Evolutionary conservation across 2,113 vertebrate species (phyloP), one percentile per base, ranked within the genome.

Genomic region (Lathamus discolor): DNA sequence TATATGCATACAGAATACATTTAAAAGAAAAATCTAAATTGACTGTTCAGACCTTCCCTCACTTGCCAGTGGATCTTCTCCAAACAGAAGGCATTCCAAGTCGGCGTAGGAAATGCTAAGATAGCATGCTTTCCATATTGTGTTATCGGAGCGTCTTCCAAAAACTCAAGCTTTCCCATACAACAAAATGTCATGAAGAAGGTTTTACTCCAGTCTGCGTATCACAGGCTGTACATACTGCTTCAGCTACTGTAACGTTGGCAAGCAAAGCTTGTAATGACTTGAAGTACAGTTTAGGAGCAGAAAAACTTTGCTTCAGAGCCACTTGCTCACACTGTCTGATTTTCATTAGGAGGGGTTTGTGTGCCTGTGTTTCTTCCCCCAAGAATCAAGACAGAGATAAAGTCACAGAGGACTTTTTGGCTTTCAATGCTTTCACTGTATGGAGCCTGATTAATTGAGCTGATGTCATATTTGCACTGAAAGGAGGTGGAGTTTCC

Each of bases 1-100:
- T 97, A 98, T 98, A 98, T 98, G 98, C 97, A 97, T 97, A 98
- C 98, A 98, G 98, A 98, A 98, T 98, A 98, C 98, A 98, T 98
- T 98, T 98, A 98, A 98, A 97, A 98, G 98, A 97, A 98, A 95
- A 98, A 97, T 97, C 97, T 98, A 98, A 98, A 98, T 97, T 98
- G 98, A 98, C 98, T 98, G 98, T 97, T 98, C 97, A 98, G 97
- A 96, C 97, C 98, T 98, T 98, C 97, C 97, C 96, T 97, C 97
- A 96, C 97, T 98, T 98, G 98, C 98, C 97, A 98, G 97, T 97
- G 97, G 97, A 98, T 98, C 97, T 95, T 97, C 97, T 98, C 97
- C 97, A 97, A 98, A 97, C 97, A 98, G 96, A 97, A 98, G 96
- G 97, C 96, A 95, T 98, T 98, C 98, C 98, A 98, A 98, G 94